Base-by-base conservation (phyloP, 2,113 vertebrate species). In the Beaufortia kweichowensis region DNA sequence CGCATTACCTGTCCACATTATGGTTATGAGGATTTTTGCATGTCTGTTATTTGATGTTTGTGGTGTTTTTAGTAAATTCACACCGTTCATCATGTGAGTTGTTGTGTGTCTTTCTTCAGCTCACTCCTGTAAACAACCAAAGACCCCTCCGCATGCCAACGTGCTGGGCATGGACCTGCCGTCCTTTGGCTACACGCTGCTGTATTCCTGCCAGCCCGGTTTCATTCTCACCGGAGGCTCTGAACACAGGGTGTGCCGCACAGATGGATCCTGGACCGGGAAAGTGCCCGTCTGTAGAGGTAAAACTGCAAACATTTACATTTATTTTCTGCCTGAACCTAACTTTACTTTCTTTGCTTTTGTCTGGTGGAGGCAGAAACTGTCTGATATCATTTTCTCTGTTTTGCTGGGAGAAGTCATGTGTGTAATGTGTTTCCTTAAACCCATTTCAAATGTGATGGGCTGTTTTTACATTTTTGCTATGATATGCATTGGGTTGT, bases 221-320 rank as follows among this genome's bases (percentile, higher is more conserved):
- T 98, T 94, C 86, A 94, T 97, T 86, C 90, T 99, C 83, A 94
- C 95, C 0, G 97, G 97, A 80, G 97, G 97, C 63, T 98, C 97
- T n/a, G 97, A 99, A 86, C 97, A 99, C 75, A 92, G 97, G 77
- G 95, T 95, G 23, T 99, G 97, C 87, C 93, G 94, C 75, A 93
- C 97, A 43, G 97, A 99, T 64, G 92, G 96, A 83, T 98, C 96
- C 23, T 99, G 97, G 97, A 97, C 94, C 65, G 97, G 97, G 79
- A 99, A 98, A 87, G 94, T 98, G 88, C 97, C 97, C 50, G 89
- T 98, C 75, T 99, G 97, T 90, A 91, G 95, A 94, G 95, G 97
- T 96, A 90, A 10, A 26, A 11, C 21, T 14, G 8, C 0, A 48
- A 57, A 23, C 43, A 35, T 57, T 60, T 48, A 65, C 17, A 24